phyloP scores from a whole-genome alignment of 2,113 vertebrate genomes.

The Pteronura brasiliensis region DNA sequence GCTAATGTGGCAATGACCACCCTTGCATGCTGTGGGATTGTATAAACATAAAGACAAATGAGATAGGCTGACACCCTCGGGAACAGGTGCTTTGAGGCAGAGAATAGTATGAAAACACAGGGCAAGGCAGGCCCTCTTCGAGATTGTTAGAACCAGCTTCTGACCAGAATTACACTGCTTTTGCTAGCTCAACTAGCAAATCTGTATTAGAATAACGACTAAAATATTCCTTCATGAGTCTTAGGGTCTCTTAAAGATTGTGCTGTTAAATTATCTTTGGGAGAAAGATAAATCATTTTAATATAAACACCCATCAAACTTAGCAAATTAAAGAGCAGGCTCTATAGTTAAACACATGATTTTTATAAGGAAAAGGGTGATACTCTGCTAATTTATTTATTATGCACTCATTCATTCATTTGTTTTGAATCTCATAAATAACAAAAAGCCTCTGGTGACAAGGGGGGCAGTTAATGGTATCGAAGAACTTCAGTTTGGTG shows the following conservation, averaged over 20 bases:
- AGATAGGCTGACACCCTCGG: not conserved
- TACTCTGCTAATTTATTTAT: not conserved
- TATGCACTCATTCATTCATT: not conserved
- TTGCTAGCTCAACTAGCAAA: not conserved
- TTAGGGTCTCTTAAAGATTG: not conserved
- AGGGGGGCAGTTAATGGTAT: not conserved
- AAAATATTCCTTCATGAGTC: not conserved
- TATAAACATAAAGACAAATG: not conserved
- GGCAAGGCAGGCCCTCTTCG: not conserved
- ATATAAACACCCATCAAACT: not conserved
- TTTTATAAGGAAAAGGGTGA: not conserved
- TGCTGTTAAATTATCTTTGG: not conserved
- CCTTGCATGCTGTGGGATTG: not conserved
- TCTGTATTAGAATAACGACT: not conserved
- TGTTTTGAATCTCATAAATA: conserved; percentile 3
- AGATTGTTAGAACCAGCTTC: not conserved
- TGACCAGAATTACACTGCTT: not conserved
- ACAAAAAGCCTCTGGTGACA: not conserved
- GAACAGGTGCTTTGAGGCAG: not conserved
- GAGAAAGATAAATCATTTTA: not conserved
- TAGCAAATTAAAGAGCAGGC: not conserved
- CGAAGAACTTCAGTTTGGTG: not conserved
- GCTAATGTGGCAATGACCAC: not conserved
- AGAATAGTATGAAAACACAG: not conserved
- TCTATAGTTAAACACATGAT: not conserved